Evolutionary conservation across 2,113 vertebrate species (phyloP).

Genomic region (Oceanodroma tethys): DNA sequence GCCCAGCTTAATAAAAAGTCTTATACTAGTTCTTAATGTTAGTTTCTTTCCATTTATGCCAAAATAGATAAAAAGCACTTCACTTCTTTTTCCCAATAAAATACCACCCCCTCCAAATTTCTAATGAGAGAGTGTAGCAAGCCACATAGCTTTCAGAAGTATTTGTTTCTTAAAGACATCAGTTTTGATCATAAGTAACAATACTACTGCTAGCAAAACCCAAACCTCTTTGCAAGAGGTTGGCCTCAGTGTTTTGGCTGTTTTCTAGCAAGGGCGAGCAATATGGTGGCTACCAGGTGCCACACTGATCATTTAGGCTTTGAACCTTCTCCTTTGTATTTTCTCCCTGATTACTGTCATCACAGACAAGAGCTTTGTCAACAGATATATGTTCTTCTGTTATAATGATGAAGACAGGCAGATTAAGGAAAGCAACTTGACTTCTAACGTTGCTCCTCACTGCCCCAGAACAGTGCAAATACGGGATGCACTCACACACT

Average conservation of each 20-base stretch:
- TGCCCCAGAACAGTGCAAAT: neutral
- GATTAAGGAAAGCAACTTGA: neutral
- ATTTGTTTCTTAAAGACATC: neutral
- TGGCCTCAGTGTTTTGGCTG: neutral
- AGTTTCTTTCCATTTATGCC: neutral
- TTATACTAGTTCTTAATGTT: neutral
- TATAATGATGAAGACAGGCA: neutral
- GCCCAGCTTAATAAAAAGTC: neutral
- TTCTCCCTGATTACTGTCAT: neutral
- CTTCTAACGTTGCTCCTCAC: neutral
- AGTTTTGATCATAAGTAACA: neutral
- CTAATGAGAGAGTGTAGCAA: neutral
- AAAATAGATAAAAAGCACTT: neutral
- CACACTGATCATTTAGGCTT: neutral
- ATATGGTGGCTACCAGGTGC: neutral
- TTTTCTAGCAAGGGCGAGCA: neutral
- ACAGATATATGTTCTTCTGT: neutral
- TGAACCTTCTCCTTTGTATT: neutral
- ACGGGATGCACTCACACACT: fast-evolving
- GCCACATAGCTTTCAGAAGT: neutral
- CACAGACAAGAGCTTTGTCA: neutral
- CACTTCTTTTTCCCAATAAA: neutral
- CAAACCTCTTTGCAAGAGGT: neutral
- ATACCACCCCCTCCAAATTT: neutral
- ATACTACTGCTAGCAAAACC: neutral